Evolutionary conservation across 2,888 invertebrate species (phyloP), one percentile per base, ranked within the genome.

Genomic region (Lysandra bellargus): DNA sequence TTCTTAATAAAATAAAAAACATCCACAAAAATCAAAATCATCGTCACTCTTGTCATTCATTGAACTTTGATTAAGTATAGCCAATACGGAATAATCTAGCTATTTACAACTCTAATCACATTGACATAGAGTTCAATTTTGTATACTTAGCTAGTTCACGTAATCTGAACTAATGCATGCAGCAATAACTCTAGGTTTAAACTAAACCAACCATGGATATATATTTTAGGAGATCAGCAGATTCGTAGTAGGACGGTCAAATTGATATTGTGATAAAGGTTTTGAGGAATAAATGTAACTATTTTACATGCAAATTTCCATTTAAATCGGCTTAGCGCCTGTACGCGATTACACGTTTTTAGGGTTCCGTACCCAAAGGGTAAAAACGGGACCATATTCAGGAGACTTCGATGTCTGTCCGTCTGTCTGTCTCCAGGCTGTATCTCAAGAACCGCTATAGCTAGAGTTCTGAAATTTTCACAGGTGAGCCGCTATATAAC

Each of bases 191-290:
- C 83, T 83, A 82, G 82, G 84, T 84, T 83, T 83, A 82, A 82
- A 82, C 84, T 83, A 83, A 84, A 82, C 83, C 81, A 80, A 82
- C 83, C 83, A 84, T 81, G 84, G 88, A 85, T 86, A 86, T 80
- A 81, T 53, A 57, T 80, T 17, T 33, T 37, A 69, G 5, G 14
- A 69, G 37, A 69, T 23, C 33, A 30, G 57, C 57, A 0, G 17
- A 17, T 49, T 9, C 2, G 44, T 14, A 4, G 57, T 57, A 17
- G 57, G 57, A 17, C 4, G 57, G 4, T 57, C 57, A 57, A 53
- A 53, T 17, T 53, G 53, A 53, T 53, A 12, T 49, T 9, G 49
- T 12, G 53, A 53, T 17, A 53, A 17, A 3, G 3, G 53, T 14
- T 44, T 40, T 44, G 44, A 44, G 44, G 37, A 37, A 37, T 4